These are phyloP conservation scores for Pionites leucogaster DNA, from an alignment of 2,113 vertebrate species.

Conservation along the genomic window DNA sequence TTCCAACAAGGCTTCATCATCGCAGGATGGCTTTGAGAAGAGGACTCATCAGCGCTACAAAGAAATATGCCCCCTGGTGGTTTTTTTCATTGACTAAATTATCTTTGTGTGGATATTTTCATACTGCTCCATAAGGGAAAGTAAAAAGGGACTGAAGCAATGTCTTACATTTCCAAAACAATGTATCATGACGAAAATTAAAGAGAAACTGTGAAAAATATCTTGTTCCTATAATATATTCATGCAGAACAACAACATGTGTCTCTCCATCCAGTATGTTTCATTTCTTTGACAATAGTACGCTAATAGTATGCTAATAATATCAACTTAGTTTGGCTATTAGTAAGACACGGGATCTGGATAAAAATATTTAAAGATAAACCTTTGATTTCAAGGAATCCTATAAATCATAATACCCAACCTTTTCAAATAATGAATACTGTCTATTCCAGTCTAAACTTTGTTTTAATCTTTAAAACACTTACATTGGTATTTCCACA, in stretches of 20 bases:
- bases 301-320: neutral
- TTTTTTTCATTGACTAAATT: neutral
- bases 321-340: slow-evolving; percentile 23
- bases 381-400: slow-evolving; percentile 34
- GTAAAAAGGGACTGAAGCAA: neutral
- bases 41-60: fast-evolving
- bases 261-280: neutral
- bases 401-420: slow-evolving; percentile 56
- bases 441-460: slow-evolving; percentile 32
- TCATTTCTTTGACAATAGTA: neutral
- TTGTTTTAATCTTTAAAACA: slow-evolving; percentile 58
- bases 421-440: slow-evolving; percentile 49
- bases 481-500: slow-evolving; percentile 19
- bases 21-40: neutral
- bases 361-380: slow-evolving; percentile 32
- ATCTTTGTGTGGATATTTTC: neutral
- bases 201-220: neutral
- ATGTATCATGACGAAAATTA: neutral
- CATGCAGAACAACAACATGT: neutral
- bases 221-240: neutral
- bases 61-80: neutral
- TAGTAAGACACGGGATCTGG: slow-evolving; percentile 20
- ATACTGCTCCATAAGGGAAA: neutral
- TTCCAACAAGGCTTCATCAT: neutral
- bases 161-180: neutral